These are phyloP conservation scores for Aphelinus atriplicis DNA, from an alignment of 1,140 invertebrate genomes.

Conservation along the genomic window DNA sequence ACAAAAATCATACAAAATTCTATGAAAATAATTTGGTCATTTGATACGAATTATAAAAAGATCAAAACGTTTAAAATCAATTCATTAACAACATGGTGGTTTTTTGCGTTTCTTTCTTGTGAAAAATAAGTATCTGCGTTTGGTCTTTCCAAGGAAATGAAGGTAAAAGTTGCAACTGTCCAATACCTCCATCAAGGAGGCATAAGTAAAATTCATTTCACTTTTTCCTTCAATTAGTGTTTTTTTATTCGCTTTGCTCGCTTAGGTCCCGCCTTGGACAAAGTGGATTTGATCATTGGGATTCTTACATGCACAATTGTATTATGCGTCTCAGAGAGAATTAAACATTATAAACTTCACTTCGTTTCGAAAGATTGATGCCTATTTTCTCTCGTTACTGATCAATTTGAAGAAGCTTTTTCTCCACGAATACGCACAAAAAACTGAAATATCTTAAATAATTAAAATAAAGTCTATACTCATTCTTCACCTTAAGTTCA, in stretches of 20 bases:
- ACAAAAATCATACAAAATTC: too few species aligned
- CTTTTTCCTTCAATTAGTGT: constrained; percentile 15
- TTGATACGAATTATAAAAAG: too few species aligned
- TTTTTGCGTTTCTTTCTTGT: neutral
- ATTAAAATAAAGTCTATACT: too few species aligned
- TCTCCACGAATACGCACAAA: neutral
- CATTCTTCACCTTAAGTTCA: neutral
- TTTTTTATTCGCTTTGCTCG: constrained; percentile 24
- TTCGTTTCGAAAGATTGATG: constrained; percentile 38
- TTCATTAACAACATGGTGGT: too few species aligned
- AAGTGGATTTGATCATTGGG: constrained; percentile 34
- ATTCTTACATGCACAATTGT: constrained; percentile 29
- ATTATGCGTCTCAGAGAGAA: constrained; percentile 25
- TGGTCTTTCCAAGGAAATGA: constrained; percentile 10
- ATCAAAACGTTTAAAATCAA: too few species aligned
- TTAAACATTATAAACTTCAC: neutral
- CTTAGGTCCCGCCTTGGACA: constrained; percentile 36
- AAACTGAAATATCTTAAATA: too few species aligned
- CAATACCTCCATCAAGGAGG: constrained; percentile 32
- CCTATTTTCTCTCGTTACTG: constrained; percentile 12
- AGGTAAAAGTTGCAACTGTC: constrained; percentile 1
- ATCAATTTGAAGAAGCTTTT: constrained; percentile 13
- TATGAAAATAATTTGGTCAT: too few species aligned
- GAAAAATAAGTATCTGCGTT: constrained; percentile 5
- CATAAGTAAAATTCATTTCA: constrained; percentile 26